Evolutionary conservation across 2,113 vertebrate species (phyloP).

Genomic region (Sinocyclocheilus anophthalmus): DNA sequence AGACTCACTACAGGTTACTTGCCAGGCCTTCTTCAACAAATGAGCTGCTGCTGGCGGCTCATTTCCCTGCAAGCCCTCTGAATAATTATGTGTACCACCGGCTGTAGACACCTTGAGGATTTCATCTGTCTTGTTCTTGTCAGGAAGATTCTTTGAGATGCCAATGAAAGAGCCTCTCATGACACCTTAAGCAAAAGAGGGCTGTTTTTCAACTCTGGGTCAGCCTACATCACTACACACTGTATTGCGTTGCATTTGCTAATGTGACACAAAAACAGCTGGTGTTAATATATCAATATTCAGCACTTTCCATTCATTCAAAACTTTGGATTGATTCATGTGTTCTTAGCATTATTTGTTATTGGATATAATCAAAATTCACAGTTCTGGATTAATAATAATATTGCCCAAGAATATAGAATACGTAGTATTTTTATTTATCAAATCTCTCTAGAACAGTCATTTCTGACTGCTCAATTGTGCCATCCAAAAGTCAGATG

Average conservation of each 20-base stretch:
- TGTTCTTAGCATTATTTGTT: background rate
- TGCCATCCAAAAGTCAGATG: background rate
- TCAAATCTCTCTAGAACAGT: background rate
- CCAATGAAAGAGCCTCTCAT: slow-evolving; percentile 33
- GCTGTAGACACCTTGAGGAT: slow-evolving; percentile 78
- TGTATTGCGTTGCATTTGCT: background rate
- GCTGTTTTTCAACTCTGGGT: slow-evolving; percentile 46
- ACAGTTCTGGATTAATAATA: background rate
- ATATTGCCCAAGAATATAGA: background rate
- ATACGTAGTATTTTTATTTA: background rate
- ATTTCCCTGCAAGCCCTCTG: slow-evolving; percentile 61
- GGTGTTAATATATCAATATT: background rate
- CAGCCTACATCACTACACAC: slow-evolving; percentile 17
- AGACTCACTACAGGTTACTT: slow-evolving; percentile 48
- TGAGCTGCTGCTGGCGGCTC: slow-evolving; percentile 48
- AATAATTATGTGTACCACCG: slow-evolving; percentile 73
- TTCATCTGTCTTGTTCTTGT: slow-evolving; percentile 78
- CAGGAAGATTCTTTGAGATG: slow-evolving; percentile 70
- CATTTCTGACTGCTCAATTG: background rate
- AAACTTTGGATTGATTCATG: background rate
- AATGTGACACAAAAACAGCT: background rate
- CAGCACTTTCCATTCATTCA: slow-evolving; percentile 2
- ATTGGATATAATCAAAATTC: background rate
- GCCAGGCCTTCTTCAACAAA: slow-evolving; percentile 40
- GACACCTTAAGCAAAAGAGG: slow-evolving; percentile 41